Percentiles rank a stretch among this genome's conserved stretches.
Evolutionary conservation across 2,113 vertebrate species (phyloP).

Genomic region (Mesocricetus auratus): DNA sequence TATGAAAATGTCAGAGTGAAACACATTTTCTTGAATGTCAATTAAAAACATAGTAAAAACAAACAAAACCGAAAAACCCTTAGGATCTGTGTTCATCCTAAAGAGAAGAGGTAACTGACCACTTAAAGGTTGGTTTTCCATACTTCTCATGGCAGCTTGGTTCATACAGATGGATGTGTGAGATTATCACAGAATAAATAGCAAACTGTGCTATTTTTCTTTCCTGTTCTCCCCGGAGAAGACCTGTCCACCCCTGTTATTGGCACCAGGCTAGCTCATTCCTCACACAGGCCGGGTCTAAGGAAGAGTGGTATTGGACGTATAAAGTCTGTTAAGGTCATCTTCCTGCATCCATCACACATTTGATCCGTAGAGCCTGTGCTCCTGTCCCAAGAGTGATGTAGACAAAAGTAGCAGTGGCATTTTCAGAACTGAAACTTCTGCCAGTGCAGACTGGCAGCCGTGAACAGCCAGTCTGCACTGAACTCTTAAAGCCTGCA

Average conservation of each 20-base stretch:
- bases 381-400: constrained; percentile 61
- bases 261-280: constrained; percentile 64
- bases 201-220: constrained; percentile 44
- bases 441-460: no score
- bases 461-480: constrained; percentile 84
- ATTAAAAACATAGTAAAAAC: background rate
- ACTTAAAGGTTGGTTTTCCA: background rate
- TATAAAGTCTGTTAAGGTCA: constrained; percentile 51
- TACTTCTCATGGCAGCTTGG: background rate
- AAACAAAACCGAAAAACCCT: no score
- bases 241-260: constrained; percentile 47
- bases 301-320: constrained; percentile 6
- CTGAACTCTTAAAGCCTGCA: constrained; percentile 59
- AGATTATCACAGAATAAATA: constrained; percentile 41
- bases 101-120: background rate
- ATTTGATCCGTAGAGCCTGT: constrained; percentile 59
- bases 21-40: background rate
- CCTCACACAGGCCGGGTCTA: background rate
- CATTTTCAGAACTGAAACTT: constrained; percentile 29
- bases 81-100: background rate
- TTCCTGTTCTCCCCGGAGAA: constrained; percentile 47
- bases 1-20: background rate
- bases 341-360: constrained; percentile 67
- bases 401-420: constrained; percentile 65
- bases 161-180: background rate